Percentiles rank a stretch among this genome's conserved stretches.
Conservation (phyloP, 2,113 vertebrate species). For the Scortum barcoo region DNA sequence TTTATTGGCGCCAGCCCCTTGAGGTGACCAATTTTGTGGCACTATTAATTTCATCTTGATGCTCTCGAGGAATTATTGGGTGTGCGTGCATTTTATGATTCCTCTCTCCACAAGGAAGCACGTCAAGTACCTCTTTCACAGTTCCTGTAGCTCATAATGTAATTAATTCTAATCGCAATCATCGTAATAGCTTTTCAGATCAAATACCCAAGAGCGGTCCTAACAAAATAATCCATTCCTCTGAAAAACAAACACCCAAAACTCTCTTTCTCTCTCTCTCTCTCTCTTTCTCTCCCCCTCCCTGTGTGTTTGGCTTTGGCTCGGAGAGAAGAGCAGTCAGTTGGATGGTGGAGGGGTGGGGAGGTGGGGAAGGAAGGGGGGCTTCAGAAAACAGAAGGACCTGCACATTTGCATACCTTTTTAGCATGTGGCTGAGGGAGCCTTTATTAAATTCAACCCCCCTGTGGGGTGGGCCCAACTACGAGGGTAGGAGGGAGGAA, state of each 20-base stretch:
- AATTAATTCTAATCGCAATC: constrained; percentile 83
- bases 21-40: constrained; percentile 55
- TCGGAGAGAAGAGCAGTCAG: constrained; percentile 63
- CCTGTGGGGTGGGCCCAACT: constrained; percentile 67
- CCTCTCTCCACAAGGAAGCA: constrained; percentile 51
- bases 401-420: constrained; percentile 81
- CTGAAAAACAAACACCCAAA: constrained; percentile 76
- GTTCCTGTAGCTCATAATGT: constrained; percentile 74
- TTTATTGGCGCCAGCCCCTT: constrained; percentile 49
- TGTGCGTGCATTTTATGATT: constrained; percentile 51
- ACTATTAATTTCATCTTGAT: constrained; percentile 63
- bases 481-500: constrained; percentile 6
- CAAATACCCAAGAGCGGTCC: constrained; percentile 81
- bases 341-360: constrained; percentile 38
- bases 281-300: constrained; percentile 12
- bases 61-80: constrained; percentile 57
- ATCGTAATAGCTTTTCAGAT: constrained; percentile 81
- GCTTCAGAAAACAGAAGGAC: constrained; percentile 77
- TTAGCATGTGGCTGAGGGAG: constrained; percentile 81
- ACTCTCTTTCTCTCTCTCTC: constrained; percentile 26
- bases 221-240: constrained; percentile 79
- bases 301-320: constrained; percentile 55
- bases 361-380: too few species aligned
- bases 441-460: constrained; percentile 79
- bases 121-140: constrained; percentile 65